Evolutionary conservation across 30 jellyfish, hydroid and myxozoan species (phyloP).

Genomic region (Rhopilema esculentum): DNA sequence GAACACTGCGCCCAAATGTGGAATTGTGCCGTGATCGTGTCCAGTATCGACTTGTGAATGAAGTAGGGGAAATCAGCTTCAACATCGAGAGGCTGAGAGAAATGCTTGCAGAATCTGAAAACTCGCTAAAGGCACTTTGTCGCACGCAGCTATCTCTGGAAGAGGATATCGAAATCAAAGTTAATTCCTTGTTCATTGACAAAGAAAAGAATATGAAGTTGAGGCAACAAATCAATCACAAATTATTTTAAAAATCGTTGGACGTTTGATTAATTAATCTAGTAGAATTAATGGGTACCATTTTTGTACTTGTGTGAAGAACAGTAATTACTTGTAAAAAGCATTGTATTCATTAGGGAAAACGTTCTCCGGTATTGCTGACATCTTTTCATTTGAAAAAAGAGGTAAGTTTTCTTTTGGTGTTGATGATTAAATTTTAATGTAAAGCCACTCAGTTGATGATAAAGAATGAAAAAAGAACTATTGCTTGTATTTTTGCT

Average conservation of each 20-base stretch:
- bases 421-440: not conserved
- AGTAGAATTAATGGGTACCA: not conserved
- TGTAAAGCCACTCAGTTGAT: no score
- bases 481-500: no score
- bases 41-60: slow-evolving; percentile 87
- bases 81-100: slow-evolving; percentile 80
- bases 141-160: slow-evolving; percentile 83
- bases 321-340: not conserved
- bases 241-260: slow-evolving; percentile 19
- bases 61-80: slow-evolving; percentile 79
- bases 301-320: not conserved
- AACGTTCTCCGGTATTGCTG: not conserved
- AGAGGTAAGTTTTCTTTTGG: not conserved
- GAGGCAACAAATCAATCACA: slow-evolving; percentile 79
- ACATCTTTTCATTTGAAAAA: not conserved
- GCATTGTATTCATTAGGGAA: not conserved
- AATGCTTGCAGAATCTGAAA: slow-evolving; percentile 74
- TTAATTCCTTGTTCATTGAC: slow-evolving; percentile 84
- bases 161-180: slow-evolving; percentile 87
- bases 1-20: slow-evolving; percentile 88
- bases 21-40: slow-evolving; percentile 95
- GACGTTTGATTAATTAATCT: not conserved
- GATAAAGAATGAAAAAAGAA: no score
- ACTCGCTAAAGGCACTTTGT: slow-evolving; percentile 77
- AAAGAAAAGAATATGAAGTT: slow-evolving; percentile 84